These are phyloP conservation scores for Malurus melanocephalus DNA, from an alignment of 2,113 vertebrate species.

Conservation along the genomic window DNA sequence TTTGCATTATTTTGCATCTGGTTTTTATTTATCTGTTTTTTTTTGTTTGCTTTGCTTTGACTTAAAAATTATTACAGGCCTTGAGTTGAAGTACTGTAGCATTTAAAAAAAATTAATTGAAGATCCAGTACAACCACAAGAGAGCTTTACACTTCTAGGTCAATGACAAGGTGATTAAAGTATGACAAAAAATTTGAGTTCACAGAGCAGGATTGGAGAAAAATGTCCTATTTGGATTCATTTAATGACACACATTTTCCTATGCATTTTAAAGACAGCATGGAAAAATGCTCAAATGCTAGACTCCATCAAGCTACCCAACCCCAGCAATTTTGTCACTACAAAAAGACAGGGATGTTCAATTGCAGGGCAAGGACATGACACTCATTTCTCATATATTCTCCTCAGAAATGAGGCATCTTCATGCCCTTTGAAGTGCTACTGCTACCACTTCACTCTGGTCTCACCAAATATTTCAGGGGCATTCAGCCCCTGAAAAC, in stretches of 20 bases:
- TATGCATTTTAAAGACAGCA: neutral
- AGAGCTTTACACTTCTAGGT: neutral
- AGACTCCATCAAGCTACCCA: neutral
- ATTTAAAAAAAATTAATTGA: neutral
- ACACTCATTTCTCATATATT: neutral
- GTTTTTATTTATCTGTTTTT: neutral
- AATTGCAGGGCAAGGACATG: rapidly evolving
- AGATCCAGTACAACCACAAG: neutral
- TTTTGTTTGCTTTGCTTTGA: neutral
- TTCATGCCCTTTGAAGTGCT: neutral
- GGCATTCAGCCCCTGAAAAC: neutral
- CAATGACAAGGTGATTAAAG: neutral
- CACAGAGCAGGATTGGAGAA: neutral
- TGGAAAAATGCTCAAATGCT: neutral
- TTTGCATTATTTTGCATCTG: neutral
- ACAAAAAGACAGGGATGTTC: neutral
- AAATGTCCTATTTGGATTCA: neutral
- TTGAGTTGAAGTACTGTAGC: neutral
- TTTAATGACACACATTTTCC: neutral
- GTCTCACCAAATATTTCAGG: neutral
- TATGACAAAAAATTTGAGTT: neutral
- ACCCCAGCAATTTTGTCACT: neutral
- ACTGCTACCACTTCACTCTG: neutral
- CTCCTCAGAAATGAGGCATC: neutral
- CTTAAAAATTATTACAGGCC: neutral